Evolutionary conservation across 2,113 vertebrate genomes (phyloP).

Genomic region (Trinectes maculatus): DNA sequence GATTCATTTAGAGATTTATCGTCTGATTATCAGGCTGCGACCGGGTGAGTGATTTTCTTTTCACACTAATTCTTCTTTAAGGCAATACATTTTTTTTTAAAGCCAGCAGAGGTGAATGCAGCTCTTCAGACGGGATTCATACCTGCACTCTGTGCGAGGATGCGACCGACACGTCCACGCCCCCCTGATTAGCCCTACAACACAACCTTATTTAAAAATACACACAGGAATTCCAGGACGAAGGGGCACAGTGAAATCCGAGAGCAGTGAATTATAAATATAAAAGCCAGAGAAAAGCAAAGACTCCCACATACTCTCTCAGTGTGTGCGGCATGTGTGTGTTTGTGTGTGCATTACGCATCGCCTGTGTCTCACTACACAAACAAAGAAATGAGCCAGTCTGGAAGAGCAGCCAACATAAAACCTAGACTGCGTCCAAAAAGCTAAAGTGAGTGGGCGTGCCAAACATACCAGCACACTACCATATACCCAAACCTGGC

Average conservation of each 20-base stretch:
- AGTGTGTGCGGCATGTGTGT: slow-evolving; percentile 33
- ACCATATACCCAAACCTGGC: slow-evolving; percentile 35
- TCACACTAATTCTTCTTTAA: background rate
- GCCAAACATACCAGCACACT: slow-evolving; percentile 52
- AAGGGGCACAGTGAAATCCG: slow-evolving; percentile 63
- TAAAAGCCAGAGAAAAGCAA: slow-evolving; percentile 53
- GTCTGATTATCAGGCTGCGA: background rate
- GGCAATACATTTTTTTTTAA: background rate
- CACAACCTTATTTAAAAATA: slow-evolving; percentile 72
- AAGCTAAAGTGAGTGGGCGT: slow-evolving; percentile 24
- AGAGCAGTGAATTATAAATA: slow-evolving; percentile 74
- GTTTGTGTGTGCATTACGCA: slow-evolving; percentile 37
- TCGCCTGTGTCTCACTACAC: slow-evolving; percentile 25
- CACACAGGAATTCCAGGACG: slow-evolving; percentile 62
- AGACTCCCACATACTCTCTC: slow-evolving; percentile 55
- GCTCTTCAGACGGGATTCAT: slow-evolving; percentile 20
- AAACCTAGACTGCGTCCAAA: slow-evolving; percentile 49
- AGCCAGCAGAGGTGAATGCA: slow-evolving; percentile 11
- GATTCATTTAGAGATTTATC: background rate
- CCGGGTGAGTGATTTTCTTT: background rate
- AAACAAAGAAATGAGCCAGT: slow-evolving; percentile 31
- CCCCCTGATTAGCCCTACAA: slow-evolving; percentile 58
- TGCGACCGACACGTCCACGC: slow-evolving; percentile 38
- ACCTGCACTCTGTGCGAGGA: slow-evolving; percentile 12
- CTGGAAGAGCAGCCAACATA: slow-evolving; percentile 37